These are phyloP conservation scores for Cariama cristata DNA, from an alignment of 2,113 vertebrate genomes.

Conservation along the genomic window DNA sequence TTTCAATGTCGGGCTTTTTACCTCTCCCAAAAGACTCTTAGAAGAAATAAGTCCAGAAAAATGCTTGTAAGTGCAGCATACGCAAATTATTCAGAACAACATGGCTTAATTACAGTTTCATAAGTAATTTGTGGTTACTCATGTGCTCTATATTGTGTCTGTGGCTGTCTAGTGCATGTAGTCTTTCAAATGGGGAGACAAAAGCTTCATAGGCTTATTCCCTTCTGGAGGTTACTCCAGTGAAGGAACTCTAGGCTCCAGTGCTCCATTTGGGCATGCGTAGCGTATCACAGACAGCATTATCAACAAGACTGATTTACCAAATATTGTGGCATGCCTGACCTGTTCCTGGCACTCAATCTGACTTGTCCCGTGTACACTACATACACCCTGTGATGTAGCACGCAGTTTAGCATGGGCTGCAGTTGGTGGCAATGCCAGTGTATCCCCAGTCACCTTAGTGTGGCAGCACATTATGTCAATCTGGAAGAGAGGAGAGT, in stretches of 20 bases:
- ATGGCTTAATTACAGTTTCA: not conserved
- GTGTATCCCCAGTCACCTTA: not conserved
- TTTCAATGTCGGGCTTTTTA: not conserved
- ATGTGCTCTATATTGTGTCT: not conserved
- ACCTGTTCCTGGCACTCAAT: not conserved
- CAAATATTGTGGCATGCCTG: not conserved
- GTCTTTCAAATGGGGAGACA: not conserved
- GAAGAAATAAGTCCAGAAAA: not conserved
- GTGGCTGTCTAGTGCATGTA: not conserved
- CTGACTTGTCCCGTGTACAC: not conserved
- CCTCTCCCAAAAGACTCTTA: not conserved
- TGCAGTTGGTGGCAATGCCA: not conserved
- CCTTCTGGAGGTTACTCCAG: not conserved
- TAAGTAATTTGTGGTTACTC: not conserved
- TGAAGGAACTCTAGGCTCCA: not conserved
- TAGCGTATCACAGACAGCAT: not conserved
- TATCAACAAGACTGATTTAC: not conserved
- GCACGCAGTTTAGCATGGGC: not conserved
- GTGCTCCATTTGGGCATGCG: fast-evolving
- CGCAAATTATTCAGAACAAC: not conserved
- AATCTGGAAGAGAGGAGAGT: not conserved
- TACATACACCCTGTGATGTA: fast-evolving
- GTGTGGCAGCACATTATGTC: not conserved
- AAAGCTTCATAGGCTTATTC: not conserved
- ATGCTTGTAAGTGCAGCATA: not conserved